Conservation (phyloP, 92 coral and sea anemone genomes). For the Paragorgia papillata region DNA sequence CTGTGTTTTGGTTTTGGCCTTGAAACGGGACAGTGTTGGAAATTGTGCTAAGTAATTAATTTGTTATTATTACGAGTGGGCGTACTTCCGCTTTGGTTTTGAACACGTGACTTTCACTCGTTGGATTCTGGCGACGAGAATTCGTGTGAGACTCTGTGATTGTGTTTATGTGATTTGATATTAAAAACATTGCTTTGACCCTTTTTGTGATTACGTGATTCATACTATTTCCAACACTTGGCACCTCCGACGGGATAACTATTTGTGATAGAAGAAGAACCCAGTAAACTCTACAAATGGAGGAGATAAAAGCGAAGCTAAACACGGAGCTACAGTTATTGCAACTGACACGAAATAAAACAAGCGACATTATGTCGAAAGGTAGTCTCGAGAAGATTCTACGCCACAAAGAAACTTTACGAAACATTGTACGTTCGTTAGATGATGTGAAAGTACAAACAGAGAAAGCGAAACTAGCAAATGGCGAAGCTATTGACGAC, state of each 20-base stretch:
- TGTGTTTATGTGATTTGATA: no score
- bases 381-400: constrained; percentile 31
- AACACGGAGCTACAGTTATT: constrained; percentile 39
- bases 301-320: constrained; percentile 25
- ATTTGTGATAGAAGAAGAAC: not conserved
- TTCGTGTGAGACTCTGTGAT: no score
- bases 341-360: constrained; percentile 20
- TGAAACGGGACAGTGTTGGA: no score
- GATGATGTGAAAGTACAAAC: constrained; percentile 36
- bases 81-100: no score
- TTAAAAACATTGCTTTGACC: no score
- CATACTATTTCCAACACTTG: constrained; percentile 42
- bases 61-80: no score
- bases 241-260: constrained; percentile 53
- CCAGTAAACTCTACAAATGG: constrained; percentile 16
- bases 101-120: no score
- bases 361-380: constrained; percentile 31
- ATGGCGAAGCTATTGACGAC: constrained; percentile 32
- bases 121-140: no score
- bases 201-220: not conserved
- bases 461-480: constrained; percentile 49
- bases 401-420: constrained; percentile 43
- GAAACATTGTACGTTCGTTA: not conserved
- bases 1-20: no score
- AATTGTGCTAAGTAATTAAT: no score